Base-by-base conservation (phyloP, 2,888 invertebrate genomes). In the Nymphalis c-album region DNA sequence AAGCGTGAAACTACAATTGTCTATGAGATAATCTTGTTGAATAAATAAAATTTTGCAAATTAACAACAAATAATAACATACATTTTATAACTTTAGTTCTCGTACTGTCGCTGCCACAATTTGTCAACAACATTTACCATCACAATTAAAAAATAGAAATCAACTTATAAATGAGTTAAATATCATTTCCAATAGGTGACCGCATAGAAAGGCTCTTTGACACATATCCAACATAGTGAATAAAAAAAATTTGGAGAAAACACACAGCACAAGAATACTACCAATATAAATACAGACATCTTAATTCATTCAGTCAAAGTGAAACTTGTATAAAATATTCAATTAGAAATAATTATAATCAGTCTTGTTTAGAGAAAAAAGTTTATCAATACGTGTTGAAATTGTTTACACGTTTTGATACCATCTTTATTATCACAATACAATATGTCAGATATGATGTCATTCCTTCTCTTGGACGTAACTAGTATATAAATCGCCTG, bases 311-410 rank as follows among this genome's bases (percentile, higher is more conserved):
- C 91, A 90, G 91, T 90, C 91, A 85, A 89, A 91, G 86, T 87
- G 90, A 88, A 91, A 91, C 85, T 85, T 87, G 90, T 92, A 91
- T 88, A 91, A 91, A 91, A 91, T 89, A 91, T 91, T 91, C 86
- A 91, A 91, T 89, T 92, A 92, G 91, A 93, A 93, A 93, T 93
- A 93, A 93, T 93, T 92, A 93, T 93, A 93, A 93, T 93, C 93
- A 93, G 93, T 93, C 93, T 93, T 93, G 90, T 90, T 92, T 91
- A 90, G 90, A 92, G 91, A 92, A 93, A 92, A 92, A 86, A 85
- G 90, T 89, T 85, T 77, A 86, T 83, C 87, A 85, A 87, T 86
- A 83, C 87, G 86, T 80, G 82, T 80, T 76, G 80, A 81, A 81
- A 80, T 76, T 77, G 77, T 79, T 78, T 64, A 67, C 85, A 87